Base-by-base conservation (phyloP, 2,888 invertebrate species). In the Synergus laeviventris region DNA sequence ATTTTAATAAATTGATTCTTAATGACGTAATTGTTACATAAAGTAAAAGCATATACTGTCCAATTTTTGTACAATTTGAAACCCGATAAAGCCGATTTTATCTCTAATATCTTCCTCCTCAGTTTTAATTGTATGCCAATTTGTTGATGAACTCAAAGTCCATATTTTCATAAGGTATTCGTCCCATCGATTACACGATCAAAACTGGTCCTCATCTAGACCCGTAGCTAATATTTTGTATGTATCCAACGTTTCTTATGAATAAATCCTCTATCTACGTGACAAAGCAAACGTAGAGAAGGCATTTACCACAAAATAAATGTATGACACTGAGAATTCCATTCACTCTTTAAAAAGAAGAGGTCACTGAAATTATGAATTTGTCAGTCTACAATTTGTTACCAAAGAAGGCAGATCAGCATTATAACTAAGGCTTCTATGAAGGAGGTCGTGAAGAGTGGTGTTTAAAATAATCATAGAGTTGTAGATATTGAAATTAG, bases 331-430 rank as follows among this genome's bases (percentile, higher is more conserved):
- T 59, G 24, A 59, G 12, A 5, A 24, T 24, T 0, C 14, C 59
- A 24, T 59, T 56, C 21, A 56, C 56, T 21, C 12, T 56, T 56
- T 49, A 18, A 54, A 54, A 18, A 54, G 18, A 54, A 66, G 66
- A 66, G 45, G 45, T 66, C 66, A 66, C 31, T 66, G 66, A 66
- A 66, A 66, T 66, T 66, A 66, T 42, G 11, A 45, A 66, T 45
- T 16, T 45, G 24, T 24, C 45, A 66, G 31, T 42, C 45, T 45
- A 66, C 24, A 36, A 70, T 70, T 70, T 54, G 31, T 24, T 49
- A 70, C 45, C 49, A 70, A 70, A 70, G 31, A 31, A 54, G 70
- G 31, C 1, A n/a, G 24, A 54, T 11, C 31, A 70, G 49, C 49
- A 70, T 70, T 45, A 49, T 70, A 49, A 70, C 70, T 45, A 59